Base-by-base conservation (phyloP, 1,140 invertebrate species). In the Drosophila suzukii region DNA sequence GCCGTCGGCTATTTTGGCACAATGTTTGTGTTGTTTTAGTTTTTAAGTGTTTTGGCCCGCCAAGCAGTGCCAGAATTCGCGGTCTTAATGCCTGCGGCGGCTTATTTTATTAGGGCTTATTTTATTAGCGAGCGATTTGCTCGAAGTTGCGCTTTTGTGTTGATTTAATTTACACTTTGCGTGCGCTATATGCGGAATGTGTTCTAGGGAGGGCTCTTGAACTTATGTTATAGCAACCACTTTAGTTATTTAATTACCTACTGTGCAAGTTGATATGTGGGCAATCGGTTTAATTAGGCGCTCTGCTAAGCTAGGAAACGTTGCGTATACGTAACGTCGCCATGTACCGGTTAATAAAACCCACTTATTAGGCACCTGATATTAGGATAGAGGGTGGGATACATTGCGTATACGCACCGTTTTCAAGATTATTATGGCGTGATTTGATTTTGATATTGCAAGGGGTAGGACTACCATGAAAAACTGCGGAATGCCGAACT, bases 81-180 rank as follows among this genome's bases (percentile, higher is more conserved):
- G 65, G 53, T 30, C 51, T 49, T 12, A 32, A n/a, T 57, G 65
- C 66, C 44, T n/a, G 67, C 34, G 66, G 67, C 43, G 7, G 27
- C 36, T 15, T 71, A 11, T 58, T 41, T 41, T 71, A 36, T 60
- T 49, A 41, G 38, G n/a, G 38, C 36, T 15, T 71, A 11, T 58
- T 41, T 41, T 71, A 36, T 60, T 49, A 41, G 38, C n/a, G n/a
- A 61, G 63, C 39, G 47, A 63, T 78, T 66, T 72, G 58, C 53
- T 57, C 54, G 15, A 41, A 43, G 46, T 15, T 43, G n/a, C 15
- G 58, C 32, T 20, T 46, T 30, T 51, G 36, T 30, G 49, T 57
- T 54, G 54, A 76, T 76, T 75, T 38, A 49, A 58, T 78, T 77
- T 62, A 77, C 73, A 77, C 74, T 70, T 55, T 49, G 17, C 43